phyloP scores from a whole-genome alignment of 1,140 invertebrate genomes.

The Argopecten irradians region DNA sequence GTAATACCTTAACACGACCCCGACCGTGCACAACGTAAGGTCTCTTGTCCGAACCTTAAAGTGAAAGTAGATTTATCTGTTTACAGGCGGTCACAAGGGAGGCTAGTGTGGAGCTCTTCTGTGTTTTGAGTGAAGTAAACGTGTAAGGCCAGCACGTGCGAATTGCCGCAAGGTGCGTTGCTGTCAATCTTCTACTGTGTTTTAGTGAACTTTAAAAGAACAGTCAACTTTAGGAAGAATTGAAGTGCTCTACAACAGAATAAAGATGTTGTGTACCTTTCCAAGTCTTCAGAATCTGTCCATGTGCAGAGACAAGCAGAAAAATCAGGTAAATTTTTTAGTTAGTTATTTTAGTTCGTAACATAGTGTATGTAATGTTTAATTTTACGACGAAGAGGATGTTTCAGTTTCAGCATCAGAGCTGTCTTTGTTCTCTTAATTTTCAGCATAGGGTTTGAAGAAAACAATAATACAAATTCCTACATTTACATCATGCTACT shows the following conservation, averaged over 20 bases:
- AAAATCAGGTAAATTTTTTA: too few relatives aligned
- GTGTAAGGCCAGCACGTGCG: neutral
- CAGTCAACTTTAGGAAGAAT: neutral
- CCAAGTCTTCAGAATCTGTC: constrained; percentile 12
- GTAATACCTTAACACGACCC: neutral
- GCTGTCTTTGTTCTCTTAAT: too few relatives aligned
- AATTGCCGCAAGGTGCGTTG: neutral
- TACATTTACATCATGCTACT: too few relatives aligned
- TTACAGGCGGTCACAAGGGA: neutral
- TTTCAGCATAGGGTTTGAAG: too few relatives aligned
- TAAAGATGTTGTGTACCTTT: neutral
- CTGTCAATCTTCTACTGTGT: neutral
- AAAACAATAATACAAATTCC: too few relatives aligned
- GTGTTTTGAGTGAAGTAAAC: neutral
- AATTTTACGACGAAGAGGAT: too few relatives aligned
- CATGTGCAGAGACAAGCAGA: neutral
- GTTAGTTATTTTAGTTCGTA: too few relatives aligned
- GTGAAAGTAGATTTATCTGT: constrained; percentile 6
- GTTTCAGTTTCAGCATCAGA: too few relatives aligned
- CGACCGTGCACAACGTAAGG: neutral
- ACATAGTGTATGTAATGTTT: too few relatives aligned
- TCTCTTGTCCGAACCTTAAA: neutral
- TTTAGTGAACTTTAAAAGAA: neutral
- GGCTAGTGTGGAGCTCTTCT: neutral
- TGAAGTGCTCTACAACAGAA: neutral